phyloP scores from a whole-genome alignment of 2,113 vertebrate species.

The Ranitomeya variabilis region DNA sequence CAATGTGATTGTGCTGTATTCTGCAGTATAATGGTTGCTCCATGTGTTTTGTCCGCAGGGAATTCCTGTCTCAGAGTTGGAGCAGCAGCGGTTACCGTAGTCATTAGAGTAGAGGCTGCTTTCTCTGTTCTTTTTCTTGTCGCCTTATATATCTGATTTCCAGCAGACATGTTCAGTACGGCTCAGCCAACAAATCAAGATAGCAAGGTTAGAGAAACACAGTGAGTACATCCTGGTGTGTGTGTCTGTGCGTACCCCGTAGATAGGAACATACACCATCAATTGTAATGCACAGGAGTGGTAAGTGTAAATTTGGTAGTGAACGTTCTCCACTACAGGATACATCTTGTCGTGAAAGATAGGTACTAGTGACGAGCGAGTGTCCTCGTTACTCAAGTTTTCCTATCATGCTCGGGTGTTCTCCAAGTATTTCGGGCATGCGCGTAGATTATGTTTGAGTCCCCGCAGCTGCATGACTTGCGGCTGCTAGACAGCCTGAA shows the following conservation, averaged over 20 bases:
- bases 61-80: constrained; percentile 1
- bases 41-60: constrained; percentile 26
- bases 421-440: too few relatives aligned
- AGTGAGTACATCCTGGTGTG: background rate
- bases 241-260: background rate
- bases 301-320: too few relatives aligned
- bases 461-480: too few relatives aligned
- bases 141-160: background rate
- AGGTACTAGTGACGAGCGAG: too few relatives aligned
- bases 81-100: constrained; percentile 20
- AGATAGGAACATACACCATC: too few relatives aligned
- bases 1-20: constrained; percentile 7
- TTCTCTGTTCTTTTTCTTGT: background rate
- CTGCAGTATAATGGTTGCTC: background rate
- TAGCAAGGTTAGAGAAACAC: background rate
- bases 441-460: too few relatives aligned
- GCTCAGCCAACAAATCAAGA: background rate
- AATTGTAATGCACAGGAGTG: too few relatives aligned
- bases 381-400: too few relatives aligned
- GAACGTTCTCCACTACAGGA: too few relatives aligned
- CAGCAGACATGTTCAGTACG: background rate
- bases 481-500: too few relatives aligned
- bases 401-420: too few relatives aligned
- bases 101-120: background rate
- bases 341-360: too few relatives aligned